Percentiles rank a stretch among this genome's conserved stretches.
Conservation (phyloP, 2,113 vertebrate genomes). For the Bagarius yarrelli region DNA sequence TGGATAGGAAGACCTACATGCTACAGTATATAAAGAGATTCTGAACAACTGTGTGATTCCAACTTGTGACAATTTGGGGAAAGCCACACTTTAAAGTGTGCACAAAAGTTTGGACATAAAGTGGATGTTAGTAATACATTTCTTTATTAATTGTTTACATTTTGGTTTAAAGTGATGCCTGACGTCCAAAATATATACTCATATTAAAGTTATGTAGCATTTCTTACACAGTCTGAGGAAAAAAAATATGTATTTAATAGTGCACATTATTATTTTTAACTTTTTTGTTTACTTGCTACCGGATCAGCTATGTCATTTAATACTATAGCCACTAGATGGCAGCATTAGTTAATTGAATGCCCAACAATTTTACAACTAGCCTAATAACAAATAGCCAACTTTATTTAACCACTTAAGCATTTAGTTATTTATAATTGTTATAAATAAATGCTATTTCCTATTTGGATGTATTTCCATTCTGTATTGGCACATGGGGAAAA, state of each 20-base stretch:
- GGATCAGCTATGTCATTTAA: not conserved
- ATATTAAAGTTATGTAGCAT: not conserved
- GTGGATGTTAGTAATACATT: no score
- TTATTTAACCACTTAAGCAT: no score
- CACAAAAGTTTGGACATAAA: no score
- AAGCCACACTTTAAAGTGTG: no score
- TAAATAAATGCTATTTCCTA: not conserved
- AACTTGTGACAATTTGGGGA: no score
- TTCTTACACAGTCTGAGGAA: not conserved
- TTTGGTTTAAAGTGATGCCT: no score
- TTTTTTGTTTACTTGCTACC: not conserved
- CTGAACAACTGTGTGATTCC: no score
- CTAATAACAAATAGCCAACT: no score
- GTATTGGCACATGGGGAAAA: not conserved
- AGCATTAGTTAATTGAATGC: slow-evolving; percentile 6
- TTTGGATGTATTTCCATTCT: not conserved
- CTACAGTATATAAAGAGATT: no score
- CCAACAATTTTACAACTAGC: no score
- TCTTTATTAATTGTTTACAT: no score
- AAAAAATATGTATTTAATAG: not conserved
- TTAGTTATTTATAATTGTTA: not conserved
- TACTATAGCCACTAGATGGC: slow-evolving; percentile 25
- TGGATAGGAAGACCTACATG: no score
- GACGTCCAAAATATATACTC: not conserved
- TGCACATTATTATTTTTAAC: not conserved